These are phyloP conservation scores for Holcopasites calliopsidis DNA, from an alignment of 1,140 invertebrate genomes.

Conservation along the genomic window DNA sequence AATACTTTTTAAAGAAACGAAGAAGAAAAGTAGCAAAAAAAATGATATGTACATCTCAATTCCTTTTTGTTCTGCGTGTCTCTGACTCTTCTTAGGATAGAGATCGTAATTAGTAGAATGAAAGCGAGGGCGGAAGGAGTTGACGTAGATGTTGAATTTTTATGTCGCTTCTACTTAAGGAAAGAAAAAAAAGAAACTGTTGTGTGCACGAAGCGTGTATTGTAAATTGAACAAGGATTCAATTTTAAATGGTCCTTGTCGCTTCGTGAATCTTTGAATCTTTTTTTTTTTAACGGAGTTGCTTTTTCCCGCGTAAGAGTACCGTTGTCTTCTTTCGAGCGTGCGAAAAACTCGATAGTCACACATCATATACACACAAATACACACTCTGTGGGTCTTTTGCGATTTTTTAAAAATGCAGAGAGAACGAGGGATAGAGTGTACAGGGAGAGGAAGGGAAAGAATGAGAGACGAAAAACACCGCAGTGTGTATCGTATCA, in stretches of 20 bases:
- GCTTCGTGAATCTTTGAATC: constrained; percentile 6
- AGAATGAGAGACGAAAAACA: constrained; percentile 21
- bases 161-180: constrained; percentile 20
- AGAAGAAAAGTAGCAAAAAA: neutral
- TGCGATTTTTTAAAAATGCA: neutral
- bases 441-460: neutral
- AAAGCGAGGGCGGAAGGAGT: neutral
- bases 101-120: constrained; percentile 1
- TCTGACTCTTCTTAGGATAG: constrained; percentile 27
- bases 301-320: neutral
- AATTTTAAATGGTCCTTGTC: neutral
- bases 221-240: neutral
- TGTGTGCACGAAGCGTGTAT: neutral
- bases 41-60: constrained; percentile 13
- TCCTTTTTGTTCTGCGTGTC: constrained; percentile 16
- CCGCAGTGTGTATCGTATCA: constrained; percentile 33
- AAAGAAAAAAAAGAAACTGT: neutral
- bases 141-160: constrained; percentile 34
- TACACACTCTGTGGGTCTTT: too few relatives aligned
- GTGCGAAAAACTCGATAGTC: constrained; percentile 17
- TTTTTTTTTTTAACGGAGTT: neutral
- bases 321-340: constrained; percentile 8
- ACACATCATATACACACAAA: too few relatives aligned
- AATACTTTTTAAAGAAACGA: constrained; percentile 27
- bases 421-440: neutral